Percentiles rank a stretch among this genome's conserved stretches.
Evolutionary conservation across 1,140 invertebrate genomes (phyloP).

Genomic region (Sitophilus oryzae): DNA sequence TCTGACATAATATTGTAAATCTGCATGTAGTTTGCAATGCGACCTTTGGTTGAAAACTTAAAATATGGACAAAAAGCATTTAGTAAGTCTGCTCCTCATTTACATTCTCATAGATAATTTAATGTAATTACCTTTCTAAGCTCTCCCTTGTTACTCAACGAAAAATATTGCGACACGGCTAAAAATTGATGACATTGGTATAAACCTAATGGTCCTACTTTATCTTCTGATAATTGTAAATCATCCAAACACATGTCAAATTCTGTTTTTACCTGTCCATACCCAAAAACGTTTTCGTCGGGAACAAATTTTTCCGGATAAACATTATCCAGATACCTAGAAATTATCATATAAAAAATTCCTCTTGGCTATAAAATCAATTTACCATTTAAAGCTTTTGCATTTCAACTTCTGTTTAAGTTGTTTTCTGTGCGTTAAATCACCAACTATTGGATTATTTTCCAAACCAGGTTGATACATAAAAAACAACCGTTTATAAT

Average conservation of each 20-base stretch:
- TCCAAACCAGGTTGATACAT: slow-evolving; percentile 39
- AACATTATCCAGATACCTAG: slow-evolving; percentile 63
- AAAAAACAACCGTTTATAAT: slow-evolving; percentile 55
- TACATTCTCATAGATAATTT: too few species aligned
- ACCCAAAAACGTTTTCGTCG: slow-evolving; percentile 71
- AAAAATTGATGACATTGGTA: slow-evolving; percentile 69
- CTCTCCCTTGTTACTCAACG: slow-evolving; percentile 63
- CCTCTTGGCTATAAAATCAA: neutral
- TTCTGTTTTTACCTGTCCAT: slow-evolving; percentile 54
- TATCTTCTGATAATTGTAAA: slow-evolving; percentile 66
- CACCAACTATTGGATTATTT: slow-evolving; percentile 55
- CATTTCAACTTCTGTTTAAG: slow-evolving; percentile 69
- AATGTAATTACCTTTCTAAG: slow-evolving; percentile 58
- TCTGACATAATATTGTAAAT: too few species aligned
- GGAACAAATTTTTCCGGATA: slow-evolving; percentile 84
- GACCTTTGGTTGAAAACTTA: too few species aligned
- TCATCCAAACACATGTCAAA: slow-evolving; percentile 71
- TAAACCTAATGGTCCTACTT: slow-evolving; percentile 62
- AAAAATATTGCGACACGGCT: slow-evolving; percentile 65
- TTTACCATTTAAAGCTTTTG: slow-evolving; percentile 69
- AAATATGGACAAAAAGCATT: too few species aligned
- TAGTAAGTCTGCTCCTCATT: too few species aligned
- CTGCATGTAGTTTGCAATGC: too few species aligned
- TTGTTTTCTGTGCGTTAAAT: slow-evolving; percentile 63
- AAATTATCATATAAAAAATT: neutral